A percentile compares a stretch with the other conserved stretches of the same genome.
Conservation (phyloP, 2,797 vertebrate species). For the Jordanella pulchra region DNA sequence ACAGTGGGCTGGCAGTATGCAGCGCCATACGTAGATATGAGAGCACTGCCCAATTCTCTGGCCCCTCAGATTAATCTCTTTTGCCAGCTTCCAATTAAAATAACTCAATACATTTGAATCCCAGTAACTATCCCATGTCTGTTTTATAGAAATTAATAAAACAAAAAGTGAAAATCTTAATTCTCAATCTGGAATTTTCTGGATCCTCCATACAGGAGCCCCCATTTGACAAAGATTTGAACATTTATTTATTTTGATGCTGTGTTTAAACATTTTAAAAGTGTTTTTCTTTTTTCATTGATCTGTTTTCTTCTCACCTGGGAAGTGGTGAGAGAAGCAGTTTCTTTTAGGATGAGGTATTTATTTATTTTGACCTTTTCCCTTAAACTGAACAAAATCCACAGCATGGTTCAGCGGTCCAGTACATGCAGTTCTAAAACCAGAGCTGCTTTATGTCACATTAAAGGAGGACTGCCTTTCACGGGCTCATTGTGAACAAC, state of each 20-base stretch:
- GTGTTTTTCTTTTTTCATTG: background rate
- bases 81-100: background rate
- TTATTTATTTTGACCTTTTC: background rate
- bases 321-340: no score
- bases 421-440: background rate
- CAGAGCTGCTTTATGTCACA: background rate
- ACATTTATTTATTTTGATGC: no score
- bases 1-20: background rate
- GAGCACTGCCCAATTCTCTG: no score
- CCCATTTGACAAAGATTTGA: no score
- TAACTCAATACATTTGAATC: background rate
- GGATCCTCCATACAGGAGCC: no score
- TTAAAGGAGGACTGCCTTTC: slow-evolving; percentile 4
- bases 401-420: background rate
- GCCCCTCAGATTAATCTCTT: background rate
- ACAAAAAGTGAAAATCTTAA: no score
- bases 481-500: background rate
- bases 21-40: background rate
- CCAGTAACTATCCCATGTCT: no score
- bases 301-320: no score
- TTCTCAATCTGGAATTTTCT: no score
- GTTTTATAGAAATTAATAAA: no score
- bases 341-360: no score
- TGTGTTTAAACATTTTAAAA: background rate
- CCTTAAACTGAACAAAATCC: background rate